phyloP scores from a whole-genome alignment of 2,888 invertebrate species.

The Chymomyza procnemis region DNA sequence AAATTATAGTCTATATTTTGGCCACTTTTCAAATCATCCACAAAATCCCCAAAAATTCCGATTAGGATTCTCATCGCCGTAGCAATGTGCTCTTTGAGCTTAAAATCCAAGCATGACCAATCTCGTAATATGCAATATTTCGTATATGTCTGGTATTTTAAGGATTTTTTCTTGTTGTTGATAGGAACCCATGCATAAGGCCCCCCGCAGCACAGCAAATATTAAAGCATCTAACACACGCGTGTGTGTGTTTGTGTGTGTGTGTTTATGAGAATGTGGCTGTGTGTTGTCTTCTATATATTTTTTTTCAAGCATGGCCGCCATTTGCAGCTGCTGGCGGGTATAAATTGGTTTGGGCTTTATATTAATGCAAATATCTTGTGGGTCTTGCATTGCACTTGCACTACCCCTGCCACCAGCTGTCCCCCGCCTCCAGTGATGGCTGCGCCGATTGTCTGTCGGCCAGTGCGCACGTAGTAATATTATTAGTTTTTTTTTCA shows the following conservation, averaged over 20 bases:
- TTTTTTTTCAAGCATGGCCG: background rate
- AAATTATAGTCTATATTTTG: too few relatives aligned
- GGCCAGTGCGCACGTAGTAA: slow-evolving; percentile 12
- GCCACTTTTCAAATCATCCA: too few relatives aligned
- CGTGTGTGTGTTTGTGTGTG: background rate
- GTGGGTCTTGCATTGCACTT: slow-evolving; percentile 26
- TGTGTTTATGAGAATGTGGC: background rate
- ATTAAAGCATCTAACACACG: background rate
- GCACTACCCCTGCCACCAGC: background rate
- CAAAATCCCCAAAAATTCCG: too few relatives aligned
- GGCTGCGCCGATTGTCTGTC: slow-evolving; percentile 44
- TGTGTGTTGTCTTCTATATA: slow-evolving; percentile 3
- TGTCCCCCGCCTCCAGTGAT: background rate
- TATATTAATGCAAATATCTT: slow-evolving; percentile 74
- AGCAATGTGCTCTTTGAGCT: background rate
- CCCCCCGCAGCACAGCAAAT: background rate
- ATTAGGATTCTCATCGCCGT: background rate
- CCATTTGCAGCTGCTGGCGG: slow-evolving; percentile 46
- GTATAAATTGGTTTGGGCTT: slow-evolving; percentile 69
- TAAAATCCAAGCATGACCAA: background rate
- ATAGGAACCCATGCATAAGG: background rate
- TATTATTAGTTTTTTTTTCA: slow-evolving; percentile 28
- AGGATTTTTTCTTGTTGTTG: background rate
- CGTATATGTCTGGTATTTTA: background rate
- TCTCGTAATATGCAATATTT: background rate